Conservation (phyloP, 2,113 vertebrate genomes). For the Trichechus manatus region DNA sequence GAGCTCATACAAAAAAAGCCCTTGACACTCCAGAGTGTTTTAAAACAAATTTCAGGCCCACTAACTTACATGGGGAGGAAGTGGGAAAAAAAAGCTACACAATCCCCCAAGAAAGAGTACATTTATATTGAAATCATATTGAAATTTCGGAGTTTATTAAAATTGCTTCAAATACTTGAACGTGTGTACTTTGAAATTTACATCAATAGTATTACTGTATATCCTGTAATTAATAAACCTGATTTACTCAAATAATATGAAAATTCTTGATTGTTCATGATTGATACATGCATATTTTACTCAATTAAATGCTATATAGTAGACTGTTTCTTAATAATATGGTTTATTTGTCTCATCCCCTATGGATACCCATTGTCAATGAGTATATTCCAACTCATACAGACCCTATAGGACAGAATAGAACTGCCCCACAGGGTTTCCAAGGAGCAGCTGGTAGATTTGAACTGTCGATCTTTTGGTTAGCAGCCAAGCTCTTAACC, state of each 20-base stretch:
- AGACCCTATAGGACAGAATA: too few species aligned
- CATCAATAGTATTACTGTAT: neutral
- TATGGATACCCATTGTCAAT: neutral
- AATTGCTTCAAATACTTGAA: neutral
- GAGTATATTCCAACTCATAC: too few species aligned
- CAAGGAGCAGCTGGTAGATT: too few species aligned
- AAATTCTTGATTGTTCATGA: neutral
- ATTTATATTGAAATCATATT: neutral
- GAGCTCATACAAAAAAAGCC: too few species aligned
- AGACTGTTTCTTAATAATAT: neutral
- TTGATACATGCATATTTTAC: neutral
- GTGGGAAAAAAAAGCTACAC: neutral
- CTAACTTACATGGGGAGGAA: neutral
- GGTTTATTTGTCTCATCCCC: neutral
- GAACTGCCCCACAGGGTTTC: too few species aligned
- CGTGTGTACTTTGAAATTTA: neutral
- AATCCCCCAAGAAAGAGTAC: neutral
- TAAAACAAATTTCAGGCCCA: neutral
- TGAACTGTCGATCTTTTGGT: too few species aligned
- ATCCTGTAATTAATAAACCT: neutral
- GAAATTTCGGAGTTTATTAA: neutral
- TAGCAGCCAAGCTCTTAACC: too few species aligned
- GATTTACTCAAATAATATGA: neutral
- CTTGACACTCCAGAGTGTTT: neutral
- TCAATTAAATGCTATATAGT: neutral